Evolutionary conservation across 2,113 vertebrate species (phyloP).

Genomic region (Notiomystis cincta): DNA sequence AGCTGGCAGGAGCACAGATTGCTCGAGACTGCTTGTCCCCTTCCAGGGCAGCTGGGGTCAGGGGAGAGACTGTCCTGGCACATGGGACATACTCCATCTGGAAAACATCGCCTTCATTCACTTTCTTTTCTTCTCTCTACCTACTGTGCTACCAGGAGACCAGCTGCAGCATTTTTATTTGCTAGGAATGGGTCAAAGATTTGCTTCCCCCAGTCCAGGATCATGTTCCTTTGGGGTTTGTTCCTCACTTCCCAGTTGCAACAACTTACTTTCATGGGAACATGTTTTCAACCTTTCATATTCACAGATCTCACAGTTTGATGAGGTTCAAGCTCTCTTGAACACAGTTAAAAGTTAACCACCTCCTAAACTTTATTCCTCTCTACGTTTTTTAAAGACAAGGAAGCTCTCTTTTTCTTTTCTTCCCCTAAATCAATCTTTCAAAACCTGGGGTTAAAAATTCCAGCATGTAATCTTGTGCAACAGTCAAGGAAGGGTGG

Average conservation of each 20-base stretch:
- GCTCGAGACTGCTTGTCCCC: background rate
- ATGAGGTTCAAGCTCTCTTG: background rate
- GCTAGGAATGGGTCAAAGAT: background rate
- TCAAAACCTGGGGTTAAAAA: background rate
- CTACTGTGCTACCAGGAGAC: background rate
- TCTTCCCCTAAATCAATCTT: background rate
- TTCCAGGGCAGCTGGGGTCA: background rate
- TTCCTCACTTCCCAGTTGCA: background rate
- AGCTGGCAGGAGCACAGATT: background rate
- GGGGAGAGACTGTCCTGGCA: background rate
- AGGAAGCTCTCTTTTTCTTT: background rate
- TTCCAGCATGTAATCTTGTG: slow-evolving; percentile 3
- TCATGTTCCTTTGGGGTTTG: background rate
- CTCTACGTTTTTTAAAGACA: background rate
- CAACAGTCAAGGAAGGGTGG: slow-evolving; percentile 33
- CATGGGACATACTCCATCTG: background rate
- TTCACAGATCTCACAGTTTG: background rate
- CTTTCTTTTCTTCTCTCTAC: background rate
- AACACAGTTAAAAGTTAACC: background rate
- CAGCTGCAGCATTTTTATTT: background rate
- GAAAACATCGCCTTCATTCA: background rate
- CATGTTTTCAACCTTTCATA: background rate
- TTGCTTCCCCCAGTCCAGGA: background rate
- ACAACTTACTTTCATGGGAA: background rate
- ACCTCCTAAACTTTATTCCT: background rate